Percentiles rank a stretch among this genome's conserved stretches.
phyloP scores from a whole-genome alignment of 37 sponge, comb jelly and placozoan genomes.

The Petrosia ficiformis region DNA sequence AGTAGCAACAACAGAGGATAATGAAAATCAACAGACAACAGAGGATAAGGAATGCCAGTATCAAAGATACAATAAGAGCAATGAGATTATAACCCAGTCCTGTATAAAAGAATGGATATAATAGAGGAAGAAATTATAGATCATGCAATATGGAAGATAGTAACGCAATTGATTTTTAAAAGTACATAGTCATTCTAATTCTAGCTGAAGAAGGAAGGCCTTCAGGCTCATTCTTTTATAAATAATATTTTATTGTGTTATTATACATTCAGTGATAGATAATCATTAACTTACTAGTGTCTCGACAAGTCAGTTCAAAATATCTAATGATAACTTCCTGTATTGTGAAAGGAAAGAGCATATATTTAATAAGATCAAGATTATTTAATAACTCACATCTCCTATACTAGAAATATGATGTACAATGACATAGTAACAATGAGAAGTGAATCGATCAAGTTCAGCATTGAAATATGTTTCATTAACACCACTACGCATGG shows the following conservation, averaged over 20 bases:
- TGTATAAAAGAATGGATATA: not conserved
- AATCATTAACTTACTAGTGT: too few species aligned
- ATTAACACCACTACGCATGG: not conserved
- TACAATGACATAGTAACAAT: conserved; percentile 11
- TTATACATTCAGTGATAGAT: too few species aligned
- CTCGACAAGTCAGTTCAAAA: too few species aligned
- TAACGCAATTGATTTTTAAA: too few species aligned
- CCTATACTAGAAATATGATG: not conserved
- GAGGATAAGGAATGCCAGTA: not conserved
- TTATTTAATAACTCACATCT: too few species aligned
- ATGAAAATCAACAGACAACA: not conserved
- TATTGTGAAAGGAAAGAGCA: too few species aligned
- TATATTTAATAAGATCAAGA: too few species aligned
- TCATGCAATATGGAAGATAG: too few species aligned
- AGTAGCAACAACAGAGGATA: not conserved
- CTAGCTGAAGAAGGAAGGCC: too few species aligned
- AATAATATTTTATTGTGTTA: too few species aligned
- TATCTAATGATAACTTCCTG: too few species aligned
- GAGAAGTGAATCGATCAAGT: conserved; percentile 5
- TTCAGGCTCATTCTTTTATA: not conserved
- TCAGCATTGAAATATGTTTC: conserved; percentile 13
- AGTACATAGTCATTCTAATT: too few species aligned
- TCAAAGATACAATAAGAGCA: not conserved
- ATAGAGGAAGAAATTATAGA: not conserved
- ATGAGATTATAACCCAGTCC: not conserved